Evolutionary conservation across 2,113 vertebrate genomes (phyloP), one percentile per base, ranked within the genome.

Genomic region (Tachuris rubrigastra): DNA sequence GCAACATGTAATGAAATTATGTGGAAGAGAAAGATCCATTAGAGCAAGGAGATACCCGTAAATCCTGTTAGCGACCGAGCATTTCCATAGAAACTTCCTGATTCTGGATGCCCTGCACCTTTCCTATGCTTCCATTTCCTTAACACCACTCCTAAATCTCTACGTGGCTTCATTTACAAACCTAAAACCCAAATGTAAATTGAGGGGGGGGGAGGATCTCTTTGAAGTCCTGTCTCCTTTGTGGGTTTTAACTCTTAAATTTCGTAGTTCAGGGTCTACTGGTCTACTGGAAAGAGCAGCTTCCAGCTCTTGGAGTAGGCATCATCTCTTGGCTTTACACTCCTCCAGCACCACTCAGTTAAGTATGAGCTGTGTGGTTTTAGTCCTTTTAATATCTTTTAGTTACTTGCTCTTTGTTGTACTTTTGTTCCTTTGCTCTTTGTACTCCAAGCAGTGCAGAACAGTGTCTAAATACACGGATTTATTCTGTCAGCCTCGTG

Each of bases 21-120:
- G 37, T 93, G 88, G 88, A 85, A 95, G 72, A 93, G 66, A 56
- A 90, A 42, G 85, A 59, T 90, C 77, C 77, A 93, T 94, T 84
- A 77, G 28, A 56, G 65, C 72, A 19, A 46, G 68, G 58, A 89
- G 83, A 56, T 52, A 50, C 56, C 73, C 0, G 1, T 80, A 94
- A 96, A 95, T 94, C 68, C 90, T 81, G 76, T 95, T 94, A 91
- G 60, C 4, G 1, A 63, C 63, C 47, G 30, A 59, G 52, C 71
- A 91, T 69, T 68, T 82, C 87, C 81, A 66, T 62, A 24, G 67
- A 83, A 85, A 85, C 77, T 24, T 59, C 44, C 68, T 71, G 39
- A 78, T 60, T 55, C 19, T 37, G 18, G 84, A 52, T 90, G 68
- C 59, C 50, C 9, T 1, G 39, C 62, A 55, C 82, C 42, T 73